Conservation (phyloP, 2,797 vertebrate species). For the Masticophis lateralis region DNA sequence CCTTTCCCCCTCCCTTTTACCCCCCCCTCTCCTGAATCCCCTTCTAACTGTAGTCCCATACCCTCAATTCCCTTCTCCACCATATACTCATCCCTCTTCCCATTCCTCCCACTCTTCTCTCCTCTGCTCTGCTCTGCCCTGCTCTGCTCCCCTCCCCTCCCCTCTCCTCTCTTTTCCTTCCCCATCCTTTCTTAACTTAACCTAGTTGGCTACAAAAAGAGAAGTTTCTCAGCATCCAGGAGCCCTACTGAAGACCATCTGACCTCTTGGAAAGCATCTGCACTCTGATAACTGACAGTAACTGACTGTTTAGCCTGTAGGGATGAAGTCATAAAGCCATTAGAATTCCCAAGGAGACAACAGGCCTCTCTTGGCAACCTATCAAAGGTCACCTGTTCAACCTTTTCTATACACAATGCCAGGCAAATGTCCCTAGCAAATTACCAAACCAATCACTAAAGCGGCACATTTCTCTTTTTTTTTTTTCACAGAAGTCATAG, state of each 20-base stretch:
- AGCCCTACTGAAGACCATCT: background rate
- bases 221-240: background rate
- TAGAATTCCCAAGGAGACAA: background rate
- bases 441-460: background rate
- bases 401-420: background rate
- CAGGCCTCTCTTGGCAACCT: background rate
- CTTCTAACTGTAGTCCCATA: background rate
- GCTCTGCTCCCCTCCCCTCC: too few species aligned
- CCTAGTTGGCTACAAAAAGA: background rate
- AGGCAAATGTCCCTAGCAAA: background rate
- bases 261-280: background rate
- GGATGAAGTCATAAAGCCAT: background rate
- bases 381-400: background rate
- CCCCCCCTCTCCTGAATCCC: too few species aligned
- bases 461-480: background rate
- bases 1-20: background rate
- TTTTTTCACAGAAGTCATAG: background rate
- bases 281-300: background rate
- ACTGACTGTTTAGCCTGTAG: background rate
- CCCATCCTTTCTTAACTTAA: background rate
- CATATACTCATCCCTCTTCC: background rate
- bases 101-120: too few species aligned
- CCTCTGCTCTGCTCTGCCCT: too few species aligned
- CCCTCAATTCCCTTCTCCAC: background rate
- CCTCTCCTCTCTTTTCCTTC: background rate